Conservation (phyloP, 2,113 vertebrate genomes). For the Melanocharis versteri region DNA sequence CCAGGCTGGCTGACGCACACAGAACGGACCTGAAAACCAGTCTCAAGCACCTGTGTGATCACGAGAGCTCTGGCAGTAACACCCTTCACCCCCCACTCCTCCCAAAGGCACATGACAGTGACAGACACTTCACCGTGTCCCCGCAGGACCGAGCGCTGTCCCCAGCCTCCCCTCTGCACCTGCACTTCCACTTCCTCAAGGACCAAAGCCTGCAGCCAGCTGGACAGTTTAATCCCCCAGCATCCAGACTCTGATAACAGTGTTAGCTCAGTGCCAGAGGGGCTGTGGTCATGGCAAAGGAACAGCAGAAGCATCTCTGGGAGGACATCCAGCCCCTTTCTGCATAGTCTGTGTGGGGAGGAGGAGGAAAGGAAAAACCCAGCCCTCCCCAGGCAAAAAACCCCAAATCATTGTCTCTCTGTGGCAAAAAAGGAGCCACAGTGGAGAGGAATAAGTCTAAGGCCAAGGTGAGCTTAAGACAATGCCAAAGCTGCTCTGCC, state of each 20-base stretch:
- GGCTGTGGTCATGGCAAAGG: neutral
- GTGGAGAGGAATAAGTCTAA: neutral
- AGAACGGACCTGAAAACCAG: neutral
- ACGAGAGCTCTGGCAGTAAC: neutral
- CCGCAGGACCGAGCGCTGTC: fast-evolving
- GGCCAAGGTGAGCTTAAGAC: neutral
- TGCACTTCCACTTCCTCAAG: neutral
- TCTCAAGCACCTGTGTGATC: neutral
- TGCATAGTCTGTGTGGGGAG: neutral
- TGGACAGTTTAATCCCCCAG: neutral
- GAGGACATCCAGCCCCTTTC: neutral
- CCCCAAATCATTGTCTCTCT: neutral
- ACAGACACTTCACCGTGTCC: neutral
- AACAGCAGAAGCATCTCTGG: neutral
- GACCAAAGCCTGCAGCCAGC: neutral
- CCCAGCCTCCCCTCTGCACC: neutral
- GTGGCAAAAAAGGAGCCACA: neutral
- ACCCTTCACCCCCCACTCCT: neutral
- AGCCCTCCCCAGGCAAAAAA: neutral
- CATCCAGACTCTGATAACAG: neutral
- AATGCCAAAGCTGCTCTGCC: neutral
- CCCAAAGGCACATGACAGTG: neutral
- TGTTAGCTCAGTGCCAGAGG: neutral
- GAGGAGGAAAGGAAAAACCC: neutral
- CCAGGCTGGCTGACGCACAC: neutral